Base-by-base conservation (phyloP, 2,113 vertebrate species). In the Gambusia holbrooki region DNA sequence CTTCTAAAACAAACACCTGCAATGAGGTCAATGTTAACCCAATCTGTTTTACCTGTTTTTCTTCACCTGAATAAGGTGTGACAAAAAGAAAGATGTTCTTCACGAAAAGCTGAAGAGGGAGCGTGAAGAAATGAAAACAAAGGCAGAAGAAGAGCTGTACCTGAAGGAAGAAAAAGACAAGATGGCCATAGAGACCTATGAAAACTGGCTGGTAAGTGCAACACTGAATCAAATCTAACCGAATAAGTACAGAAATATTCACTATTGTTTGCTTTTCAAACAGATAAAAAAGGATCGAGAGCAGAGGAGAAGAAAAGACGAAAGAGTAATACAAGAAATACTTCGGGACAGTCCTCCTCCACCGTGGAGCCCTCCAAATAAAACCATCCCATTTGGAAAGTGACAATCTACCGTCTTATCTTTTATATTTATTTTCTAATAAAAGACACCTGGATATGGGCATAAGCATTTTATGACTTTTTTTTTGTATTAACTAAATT, bases 331-430 rank as follows among this genome's bases (percentile, higher is more conserved):
- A 28, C 91, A 91, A 71, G 85, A 88, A 14, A 90, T 94, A 82
- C 91, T 86, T 51, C 33, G 87, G 32, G 89, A 93, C 70, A 94
- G 94, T 62, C 73, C 88, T 0, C 91, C 89, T 81, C 95, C 94
- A 69, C 96, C 96, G 0, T 99, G 98, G 97, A 97, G 94, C 81
- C 97, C 97, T 71, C 96, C 97, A 4, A 96, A 95, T 85, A 97
- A 95, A 95, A 95, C 94, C 33, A 84, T 95, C 5, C 93, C 95
- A 12, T 93, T 86, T 78, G 64, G 91, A 84, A 95, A 93, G 88
- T 97, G 79, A 92, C n/a, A 27, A 17, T 73, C 37, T n/a, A 80
- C 68, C 9, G 51, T 1, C 33, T 69, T 32, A 25, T 29, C 19
- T 15, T 71, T 71, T 28, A 40, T 19, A 62, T 15, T 40, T 62